Evolutionary conservation across 23 tunicate genomes (phyloP), one percentile per base, ranked within the genome.

Genomic region (Diplosoma virens): DNA sequence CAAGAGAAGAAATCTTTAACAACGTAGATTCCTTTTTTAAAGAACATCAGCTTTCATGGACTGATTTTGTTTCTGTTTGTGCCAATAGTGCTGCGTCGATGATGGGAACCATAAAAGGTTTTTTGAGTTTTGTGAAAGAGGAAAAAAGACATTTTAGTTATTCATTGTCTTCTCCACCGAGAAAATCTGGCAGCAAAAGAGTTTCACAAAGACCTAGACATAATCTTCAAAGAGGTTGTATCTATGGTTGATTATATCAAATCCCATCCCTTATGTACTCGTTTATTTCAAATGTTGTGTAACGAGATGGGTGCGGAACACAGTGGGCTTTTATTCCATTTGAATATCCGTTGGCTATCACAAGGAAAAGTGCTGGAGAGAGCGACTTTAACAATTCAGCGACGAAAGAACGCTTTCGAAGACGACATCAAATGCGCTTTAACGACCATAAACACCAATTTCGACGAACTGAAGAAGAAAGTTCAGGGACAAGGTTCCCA

Each of bases 231-330:
- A 25, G 76, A n/a, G n/a, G 47, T 4, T 30, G 79, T 74, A 58
- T 74, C 79, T 74, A 75, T 74, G 17, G 79, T 60, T 7, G 59
- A 60, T 60, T 74, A 32, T 32, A 77, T 71, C 5, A 79, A 79
- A 79, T 37, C 83, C 37, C 60, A 79, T 29, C 79, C 79, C 76
- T 71, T 79, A 79, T 27, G 37, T 61, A 79, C 83, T 71, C 83
- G 70, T 77, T 68, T 68, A 21, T 68, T 68, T 68, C 53, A 79
- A 16, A 32, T 46, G 30, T 79, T 79, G 21, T 79, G 79, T 66
- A 37, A 71, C 36, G 60, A 66, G 37, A 67, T 79, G 79, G 79
- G 83, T 9, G 75, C 76, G 6, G 61, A 79, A 66, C 79, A 79
- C 76, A 20, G 61, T 45, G 61, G 83, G 25, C 76, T 45, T 67